Percentiles rank a stretch among this genome's conserved stretches.
phyloP scores from a whole-genome alignment of 2,888 invertebrate species.

The Erebia ligea region DNA sequence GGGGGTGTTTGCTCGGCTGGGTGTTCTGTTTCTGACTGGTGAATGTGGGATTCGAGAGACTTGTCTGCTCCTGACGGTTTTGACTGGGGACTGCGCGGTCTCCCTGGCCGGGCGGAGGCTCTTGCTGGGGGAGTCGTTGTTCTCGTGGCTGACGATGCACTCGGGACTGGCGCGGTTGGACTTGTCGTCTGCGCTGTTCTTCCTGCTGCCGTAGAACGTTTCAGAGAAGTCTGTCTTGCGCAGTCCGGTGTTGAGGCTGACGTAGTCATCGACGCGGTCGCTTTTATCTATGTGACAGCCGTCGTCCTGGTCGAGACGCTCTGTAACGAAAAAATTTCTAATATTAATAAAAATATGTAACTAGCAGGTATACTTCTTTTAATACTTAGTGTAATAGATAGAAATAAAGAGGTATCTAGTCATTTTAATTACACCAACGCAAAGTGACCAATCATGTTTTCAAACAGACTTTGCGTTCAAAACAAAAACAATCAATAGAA shows the following conservation, averaged over 20 bases:
- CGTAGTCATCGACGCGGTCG: constrained; percentile 81
- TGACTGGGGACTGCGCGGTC: constrained; percentile 64
- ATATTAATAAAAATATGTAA: not conserved
- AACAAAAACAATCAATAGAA: not conserved
- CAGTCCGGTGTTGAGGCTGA: constrained; percentile 87
- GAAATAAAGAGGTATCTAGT: too few species aligned
- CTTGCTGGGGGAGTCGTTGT: constrained; percentile 73
- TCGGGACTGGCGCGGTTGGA: constrained; percentile 73
- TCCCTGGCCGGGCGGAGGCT: constrained; percentile 71
- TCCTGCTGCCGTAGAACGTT: constrained; percentile 83
- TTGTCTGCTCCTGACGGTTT: constrained; percentile 70
- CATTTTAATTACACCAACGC: too few species aligned
- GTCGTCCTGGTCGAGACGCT: constrained; percentile 85
- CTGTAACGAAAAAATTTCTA: constrained; percentile 63
- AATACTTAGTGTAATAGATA: too few species aligned
- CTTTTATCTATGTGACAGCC: constrained; percentile 69
- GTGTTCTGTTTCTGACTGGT: constrained; percentile 66
- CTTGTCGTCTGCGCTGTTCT: constrained; percentile 70
- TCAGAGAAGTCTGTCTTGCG: constrained; percentile 87
- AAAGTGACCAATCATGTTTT: not conserved
- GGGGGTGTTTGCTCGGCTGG: constrained; percentile 72
- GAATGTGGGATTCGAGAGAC: constrained; percentile 77
- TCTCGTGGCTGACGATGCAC: constrained; percentile 66
- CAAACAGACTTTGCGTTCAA: not conserved
- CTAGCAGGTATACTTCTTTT: not conserved